Conservation (phyloP, 2,888 invertebrate genomes). For the Junonia oenone region DNA sequence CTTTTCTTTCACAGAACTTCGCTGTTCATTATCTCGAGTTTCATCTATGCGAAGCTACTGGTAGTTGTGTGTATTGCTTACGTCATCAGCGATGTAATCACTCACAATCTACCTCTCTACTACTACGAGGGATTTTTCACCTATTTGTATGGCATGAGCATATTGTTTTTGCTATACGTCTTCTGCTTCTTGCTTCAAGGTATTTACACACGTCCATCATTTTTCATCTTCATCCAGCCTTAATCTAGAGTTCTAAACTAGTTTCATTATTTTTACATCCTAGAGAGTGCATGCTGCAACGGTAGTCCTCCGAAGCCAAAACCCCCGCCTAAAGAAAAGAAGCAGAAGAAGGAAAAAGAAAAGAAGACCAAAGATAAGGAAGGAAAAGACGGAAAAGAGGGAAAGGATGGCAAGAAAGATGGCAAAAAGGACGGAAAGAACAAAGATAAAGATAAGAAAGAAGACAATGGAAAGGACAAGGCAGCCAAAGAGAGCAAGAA, state of each 20-base stretch:
- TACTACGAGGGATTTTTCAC: conserved; percentile 98
- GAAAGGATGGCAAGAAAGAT: conserved; percentile 76
- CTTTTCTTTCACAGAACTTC: conserved; percentile 87
- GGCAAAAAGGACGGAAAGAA: conserved; percentile 79
- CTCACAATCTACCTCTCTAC: conserved; percentile 93
- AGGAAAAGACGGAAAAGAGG: conserved; percentile 82
- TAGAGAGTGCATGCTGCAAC: conserved; percentile 91
- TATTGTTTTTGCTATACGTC: conserved; percentile 94
- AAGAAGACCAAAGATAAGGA: conserved; percentile 82
- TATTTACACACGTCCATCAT: conserved; percentile 34
- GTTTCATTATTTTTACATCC: background rate
- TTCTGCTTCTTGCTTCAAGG: conserved; percentile 95
- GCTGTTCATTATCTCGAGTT: conserved; percentile 96
- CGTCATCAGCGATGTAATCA: conserved; percentile 96
- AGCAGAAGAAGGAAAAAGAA: conserved; percentile 84
- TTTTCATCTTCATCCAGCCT: background rate
- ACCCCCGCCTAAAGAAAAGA: conserved; percentile 83
- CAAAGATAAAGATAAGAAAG: conserved; percentile 81
- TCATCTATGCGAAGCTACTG: conserved; percentile 96
- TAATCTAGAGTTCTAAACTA: background rate
- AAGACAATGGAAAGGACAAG: conserved; percentile 80
- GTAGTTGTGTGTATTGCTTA: conserved; percentile 96
- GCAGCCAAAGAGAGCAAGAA: conserved; percentile 81
- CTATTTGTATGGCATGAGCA: conserved; percentile 95
- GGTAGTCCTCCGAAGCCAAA: conserved; percentile 84